Evolutionary conservation across 1,140 invertebrate species (phyloP).

Genomic region (Pseudomyrmex sp.): DNA sequence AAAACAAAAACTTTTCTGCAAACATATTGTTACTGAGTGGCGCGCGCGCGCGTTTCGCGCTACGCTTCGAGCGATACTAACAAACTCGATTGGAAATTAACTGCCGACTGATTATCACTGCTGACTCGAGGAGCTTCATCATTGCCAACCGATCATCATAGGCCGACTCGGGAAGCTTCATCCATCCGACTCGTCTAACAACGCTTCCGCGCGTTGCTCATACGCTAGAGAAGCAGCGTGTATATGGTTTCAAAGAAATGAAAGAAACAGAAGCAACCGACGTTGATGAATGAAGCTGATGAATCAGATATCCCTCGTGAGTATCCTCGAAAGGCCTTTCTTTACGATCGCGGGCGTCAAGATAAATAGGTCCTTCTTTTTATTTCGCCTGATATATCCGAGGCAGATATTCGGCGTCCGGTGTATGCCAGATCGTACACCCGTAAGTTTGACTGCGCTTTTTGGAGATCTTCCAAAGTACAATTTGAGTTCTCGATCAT

Average conservation of each 20-base stretch:
- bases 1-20: too few relatives aligned
- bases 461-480: slow-evolving; percentile 18
- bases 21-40: too few relatives aligned
- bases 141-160: slow-evolving; percentile 45
- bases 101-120: slow-evolving; percentile 43
- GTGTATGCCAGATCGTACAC: slow-evolving; percentile 26
- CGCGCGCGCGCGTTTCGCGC: background rate
- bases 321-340: slow-evolving; percentile 74
- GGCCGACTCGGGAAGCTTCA: slow-evolving; percentile 23
- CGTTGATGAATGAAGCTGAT: slow-evolving; percentile 77
- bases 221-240: slow-evolving; percentile 59
- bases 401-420: slow-evolving; percentile 60
- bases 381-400: slow-evolving; percentile 62
- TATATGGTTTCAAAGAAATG: slow-evolving; percentile 75
- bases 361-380: slow-evolving; percentile 73
- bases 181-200: slow-evolving; percentile 41
- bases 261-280: slow-evolving; percentile 74
- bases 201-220: slow-evolving; percentile 66
- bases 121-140: slow-evolving; percentile 18
- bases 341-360: slow-evolving; percentile 73
- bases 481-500: slow-evolving; percentile 1
- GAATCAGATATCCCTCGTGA: slow-evolving; percentile 74
- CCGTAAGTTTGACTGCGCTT: slow-evolving; percentile 31
- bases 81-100: slow-evolving; percentile 50
- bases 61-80: slow-evolving; percentile 4